These are phyloP conservation scores for Atherinosoma microstoma DNA, from an alignment of 2,797 vertebrate genomes.

Conservation along the genomic window DNA sequence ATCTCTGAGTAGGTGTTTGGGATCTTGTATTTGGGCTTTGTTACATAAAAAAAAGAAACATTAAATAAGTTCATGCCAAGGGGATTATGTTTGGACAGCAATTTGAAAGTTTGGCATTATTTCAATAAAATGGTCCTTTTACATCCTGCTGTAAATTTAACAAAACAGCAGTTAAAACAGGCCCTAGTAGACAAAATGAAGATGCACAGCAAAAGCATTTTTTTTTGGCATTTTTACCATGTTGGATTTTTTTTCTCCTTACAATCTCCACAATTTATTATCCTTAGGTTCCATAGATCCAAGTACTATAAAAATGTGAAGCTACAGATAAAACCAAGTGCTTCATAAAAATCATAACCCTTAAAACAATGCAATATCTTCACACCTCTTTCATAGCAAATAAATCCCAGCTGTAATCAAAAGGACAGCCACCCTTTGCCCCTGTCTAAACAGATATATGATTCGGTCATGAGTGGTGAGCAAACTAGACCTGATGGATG, in stretches of 20 bases:
- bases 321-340: conserved; percentile 35
- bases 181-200: neutral
- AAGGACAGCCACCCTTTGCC: conserved; percentile 7
- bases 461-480: conserved; percentile 7
- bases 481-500: conserved; percentile 48
- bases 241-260: conserved; percentile 2
- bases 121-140: neutral
- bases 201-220: neutral
- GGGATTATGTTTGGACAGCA: neutral
- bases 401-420: neutral
- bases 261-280: conserved; percentile 15
- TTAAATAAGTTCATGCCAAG: neutral
- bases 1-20: neutral
- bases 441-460: conserved; percentile 26
- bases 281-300: neutral
- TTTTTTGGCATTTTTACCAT: conserved; percentile 6
- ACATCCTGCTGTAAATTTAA: neutral
- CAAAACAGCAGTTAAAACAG: neutral
- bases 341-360: conserved; percentile 27
- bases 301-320: conserved; percentile 28
- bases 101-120: neutral
- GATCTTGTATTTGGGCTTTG: neutral
- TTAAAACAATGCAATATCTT: conserved; percentile 8
- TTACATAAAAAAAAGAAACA: neutral
- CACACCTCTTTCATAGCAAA: neutral